Evolutionary conservation across 2,888 invertebrate genomes (phyloP), one percentile per base, ranked within the genome.

Genomic region (Mystacides longicornis): DNA sequence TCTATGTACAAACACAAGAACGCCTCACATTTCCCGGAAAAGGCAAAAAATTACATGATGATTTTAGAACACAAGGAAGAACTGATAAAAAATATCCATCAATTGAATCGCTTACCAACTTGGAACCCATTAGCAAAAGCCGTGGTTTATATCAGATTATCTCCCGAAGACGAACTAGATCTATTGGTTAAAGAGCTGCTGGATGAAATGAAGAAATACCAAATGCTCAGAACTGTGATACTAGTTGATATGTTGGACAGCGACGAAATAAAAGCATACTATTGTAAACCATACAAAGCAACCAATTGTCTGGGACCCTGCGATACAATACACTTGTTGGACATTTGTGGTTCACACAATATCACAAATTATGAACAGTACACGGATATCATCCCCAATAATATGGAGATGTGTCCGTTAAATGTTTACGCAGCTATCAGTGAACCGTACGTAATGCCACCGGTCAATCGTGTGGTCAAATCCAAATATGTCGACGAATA

Each of bases 11-110:
- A 67, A 58, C 77, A 77, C 64, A 72, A 71, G 53, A 77, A 77
- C 66, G 77, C 77, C 52, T 75, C 77, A 33, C 77, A 77, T 68
- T 77, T 77, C 61, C 75, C 73, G 18, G 77, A 77, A 67, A 77
- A 74, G 68, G 77, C 77, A 55, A 76, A 77, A 68, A 77, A 77
- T 70, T 77, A 77, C 67, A 73, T 77, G 74, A 68, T 77, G 68
- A 72, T 77, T 68, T 68, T 77, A 60, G 75, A 77, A 67, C 71
- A 74, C 59, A 73, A 73, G 68, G 67, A 69, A 46, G 76, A 77
- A 64, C 66, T 77, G 43, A 68, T 64, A 60, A 69, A 73, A 63
- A 74, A 77, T 66, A 74, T 77, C 65, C 63, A 72, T 59, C 74
- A 75, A 64, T 65, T 77, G 61, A 73, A 72, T 60, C 73, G 71